Base-by-base conservation (phyloP, 1,140 invertebrate species). In the Sesamia nonagrioides region DNA sequence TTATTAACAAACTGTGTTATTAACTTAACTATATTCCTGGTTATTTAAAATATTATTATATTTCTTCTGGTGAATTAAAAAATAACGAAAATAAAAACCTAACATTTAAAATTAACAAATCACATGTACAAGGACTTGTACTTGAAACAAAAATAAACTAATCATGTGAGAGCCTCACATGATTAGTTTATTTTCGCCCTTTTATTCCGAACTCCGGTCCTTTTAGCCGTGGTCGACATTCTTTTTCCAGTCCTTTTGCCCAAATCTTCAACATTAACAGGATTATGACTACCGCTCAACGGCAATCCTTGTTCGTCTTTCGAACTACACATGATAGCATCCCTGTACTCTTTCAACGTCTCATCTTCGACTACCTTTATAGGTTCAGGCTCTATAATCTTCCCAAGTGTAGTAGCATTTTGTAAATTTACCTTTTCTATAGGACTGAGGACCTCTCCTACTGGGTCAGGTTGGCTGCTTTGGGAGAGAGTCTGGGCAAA, bases 361-460 rank as follows among this genome's bases (percentile, higher is more conserved):
- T 83, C 60, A 77, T 85, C 83, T 81, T 85, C 75, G 9, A 50
- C 9, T 2, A 18, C 11, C 40, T 50, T 63, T 11, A 17, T 4
- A n/a, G 21, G 37, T 27, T 48, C 73, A 9, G 58, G 63, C 21
- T 81, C 79, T 63, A 83, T 61, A 17, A 86, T 77, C 27, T 78
- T 58, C 17, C 79, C 73, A 11, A 83, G 11, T 37, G 80, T 82
- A 0, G 84, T 76, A 8, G 80, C 76, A 56, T 85, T 83, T 68
- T 86, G 85, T 11, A 91, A 71, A 3, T 66, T 82, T 0, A 89
- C 84, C 42, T 85, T 82, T 18, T 91, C 85, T 33, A 87, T 56
- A n/a, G 90, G 87, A 45, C 82, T 85, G 0, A 90, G 81, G 0
- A 87, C 88, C 0, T 89, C 86, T 37, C 81, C 84, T 2, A 91